phyloP scores from a whole-genome alignment of 1,140 invertebrate species.

The Leptinotarsa undecemlineata region DNA sequence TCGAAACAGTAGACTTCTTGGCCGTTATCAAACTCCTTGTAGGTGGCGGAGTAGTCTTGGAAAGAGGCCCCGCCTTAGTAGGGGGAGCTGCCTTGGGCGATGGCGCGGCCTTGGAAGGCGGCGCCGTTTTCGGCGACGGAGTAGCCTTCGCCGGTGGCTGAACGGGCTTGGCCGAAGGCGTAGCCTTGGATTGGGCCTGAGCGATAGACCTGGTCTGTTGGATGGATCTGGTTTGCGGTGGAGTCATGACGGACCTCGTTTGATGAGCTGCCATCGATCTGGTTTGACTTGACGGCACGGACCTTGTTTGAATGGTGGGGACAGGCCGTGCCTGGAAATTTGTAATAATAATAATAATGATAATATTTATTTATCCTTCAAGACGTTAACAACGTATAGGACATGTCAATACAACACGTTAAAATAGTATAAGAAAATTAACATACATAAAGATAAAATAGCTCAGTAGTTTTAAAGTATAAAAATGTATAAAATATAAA shows the following conservation, averaged over 20 bases:
- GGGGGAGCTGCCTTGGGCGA: not conserved
- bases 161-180: not conserved
- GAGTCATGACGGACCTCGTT: slow-evolving; percentile 4
- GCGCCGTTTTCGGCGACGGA: slow-evolving; percentile 13
- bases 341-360: too few species aligned
- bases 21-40: not conserved
- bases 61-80: not conserved
- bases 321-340: too few species aligned
- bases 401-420: too few species aligned
- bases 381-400: too few species aligned
- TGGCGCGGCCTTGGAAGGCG: slow-evolving; percentile 15
- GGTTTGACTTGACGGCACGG: not conserved
- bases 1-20: not conserved
- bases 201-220: not conserved
- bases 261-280: not conserved
- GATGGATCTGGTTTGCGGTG: slow-evolving; percentile 16
- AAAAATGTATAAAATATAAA: too few species aligned
- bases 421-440: too few species aligned
- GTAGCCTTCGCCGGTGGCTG: slow-evolving; percentile 25
- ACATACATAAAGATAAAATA: too few species aligned
- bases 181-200: not conserved
- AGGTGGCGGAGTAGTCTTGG: not conserved
- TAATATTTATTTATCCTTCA: too few species aligned
- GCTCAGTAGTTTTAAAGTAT: too few species aligned
- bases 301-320: not conserved